Evolutionary conservation across 2,797 vertebrate genomes (phyloP), one percentile per base, ranked within the genome.

Genomic region (Chelidonichthys spinosus): DNA sequence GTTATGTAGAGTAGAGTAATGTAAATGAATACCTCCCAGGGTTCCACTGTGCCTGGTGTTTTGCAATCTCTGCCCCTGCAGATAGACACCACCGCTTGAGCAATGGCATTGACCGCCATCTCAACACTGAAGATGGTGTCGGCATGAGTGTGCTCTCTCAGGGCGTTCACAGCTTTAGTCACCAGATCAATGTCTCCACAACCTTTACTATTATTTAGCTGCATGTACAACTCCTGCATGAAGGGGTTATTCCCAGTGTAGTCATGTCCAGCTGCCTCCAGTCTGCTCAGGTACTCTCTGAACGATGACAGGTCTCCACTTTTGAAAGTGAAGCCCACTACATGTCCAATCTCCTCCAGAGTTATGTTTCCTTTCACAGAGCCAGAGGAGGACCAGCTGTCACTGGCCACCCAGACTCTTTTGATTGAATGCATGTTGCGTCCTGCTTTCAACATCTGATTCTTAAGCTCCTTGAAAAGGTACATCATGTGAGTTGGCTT

Each of bases 381-480:
- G 56, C 74, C 84, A 37, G 94, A 87, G 3, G 91, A 88, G 0
- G 97, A 96, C 96, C 96, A 98, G 53, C 91, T 96, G 82, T 97
- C 96, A 63, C 96, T 96, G 35, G 96, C 97, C 86, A 98, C 91
- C 96, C 97, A 97, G 8, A 95, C 87, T 86, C 95, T 96, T 47
- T 85, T 93, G 78, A 96, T 81, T 0, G 88, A 0, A 89, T 92
- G 46, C 9, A 91, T 54, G 81, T 68, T 66, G 76, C 79, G 43
- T 75, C 85, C 95, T 7, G 88, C 79, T 87, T 76, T 73, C 84
- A 84, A 53, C 74, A 62, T 91, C 66, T 63, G 90, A 71, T 86
- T 79, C 69, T 81, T 69, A 81, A 96, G 83, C 91, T 85, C 92
- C 53, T 78, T 49, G 84, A 94, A 97, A 5, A 98, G 71, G 58